Conservation (phyloP, 2,888 invertebrate species). For the Cabera pusaria region DNA sequence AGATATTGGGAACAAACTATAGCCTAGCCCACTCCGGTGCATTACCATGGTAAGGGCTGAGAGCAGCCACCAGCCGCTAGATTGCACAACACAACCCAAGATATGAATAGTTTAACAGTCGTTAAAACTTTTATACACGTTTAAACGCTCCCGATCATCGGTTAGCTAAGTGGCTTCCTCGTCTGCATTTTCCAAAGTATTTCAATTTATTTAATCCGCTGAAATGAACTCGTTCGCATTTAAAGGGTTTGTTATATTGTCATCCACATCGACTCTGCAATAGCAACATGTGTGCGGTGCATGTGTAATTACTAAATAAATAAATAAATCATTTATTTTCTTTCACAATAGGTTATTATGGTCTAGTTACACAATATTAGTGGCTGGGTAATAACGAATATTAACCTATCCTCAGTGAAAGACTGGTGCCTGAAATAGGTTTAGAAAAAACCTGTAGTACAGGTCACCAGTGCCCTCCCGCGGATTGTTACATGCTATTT, state of each 20-base stretch:
- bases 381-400: constrained; percentile 13
- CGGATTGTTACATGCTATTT: too few species aligned
- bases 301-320: too few species aligned
- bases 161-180: constrained; percentile 2
- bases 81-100: constrained; percentile 36
- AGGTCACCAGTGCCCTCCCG: too few species aligned
- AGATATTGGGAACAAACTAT: constrained; percentile 55
- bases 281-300: constrained; percentile 33
- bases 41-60: constrained; percentile 58
- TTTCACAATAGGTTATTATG: too few species aligned
- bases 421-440: too few species aligned
- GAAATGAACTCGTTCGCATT: constrained; percentile 29
- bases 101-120: constrained; percentile 38
- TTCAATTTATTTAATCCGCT: constrained; percentile 10
- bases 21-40: constrained; percentile 51
- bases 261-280: constrained; percentile 26
- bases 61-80: constrained; percentile 32
- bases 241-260: constrained; percentile 29
- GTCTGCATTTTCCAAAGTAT: constrained; percentile 3
- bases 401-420: too few species aligned
- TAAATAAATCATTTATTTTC: too few species aligned
- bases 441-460: constrained; percentile 14
- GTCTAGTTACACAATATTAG: too few species aligned
- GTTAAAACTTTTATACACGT: constrained; percentile 32
- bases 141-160: constrained; percentile 8